Evolutionary conservation across 2,797 vertebrate species (phyloP).

Genomic region (Spinus pinus): DNA sequence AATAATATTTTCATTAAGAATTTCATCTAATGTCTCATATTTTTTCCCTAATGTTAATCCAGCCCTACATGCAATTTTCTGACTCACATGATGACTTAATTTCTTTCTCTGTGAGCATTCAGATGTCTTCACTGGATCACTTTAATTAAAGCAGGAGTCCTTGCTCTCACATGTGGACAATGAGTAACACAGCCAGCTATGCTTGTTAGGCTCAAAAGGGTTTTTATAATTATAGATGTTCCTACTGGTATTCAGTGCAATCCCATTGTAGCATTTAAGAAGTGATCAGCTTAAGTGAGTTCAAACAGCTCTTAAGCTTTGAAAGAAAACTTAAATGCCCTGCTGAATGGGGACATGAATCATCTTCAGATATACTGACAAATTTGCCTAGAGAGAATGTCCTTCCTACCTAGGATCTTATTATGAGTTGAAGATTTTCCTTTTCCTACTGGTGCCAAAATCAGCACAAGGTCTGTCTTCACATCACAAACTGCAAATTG

Average conservation of each 20-base stretch:
- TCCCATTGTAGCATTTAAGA: neutral
- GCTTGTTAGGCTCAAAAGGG: neutral
- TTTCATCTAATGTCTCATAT: neutral
- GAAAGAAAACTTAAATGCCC: neutral
- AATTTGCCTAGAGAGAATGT: neutral
- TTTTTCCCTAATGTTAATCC: neutral
- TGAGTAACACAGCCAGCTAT: neutral
- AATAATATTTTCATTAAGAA: neutral
- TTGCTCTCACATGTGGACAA: neutral
- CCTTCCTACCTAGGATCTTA: neutral
- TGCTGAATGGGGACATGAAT: neutral
- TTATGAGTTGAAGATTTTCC: neutral
- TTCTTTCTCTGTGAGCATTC: neutral
- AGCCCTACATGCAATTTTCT: neutral
- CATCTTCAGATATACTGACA: neutral
- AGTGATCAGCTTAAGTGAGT: slow-evolving; percentile 8
- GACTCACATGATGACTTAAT: slow-evolving; percentile 19
- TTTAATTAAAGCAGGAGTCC: slow-evolving; percentile 28
- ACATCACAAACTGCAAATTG: neutral
- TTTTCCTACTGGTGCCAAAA: neutral
- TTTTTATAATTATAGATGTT: neutral
- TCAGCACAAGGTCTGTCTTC: neutral
- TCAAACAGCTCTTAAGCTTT: slow-evolving; percentile 2
- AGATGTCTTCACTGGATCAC: neutral
- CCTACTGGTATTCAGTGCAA: neutral